phyloP scores from a whole-genome alignment of 2,888 invertebrate genomes.

The Sepioteuthis lessoniana region DNA sequence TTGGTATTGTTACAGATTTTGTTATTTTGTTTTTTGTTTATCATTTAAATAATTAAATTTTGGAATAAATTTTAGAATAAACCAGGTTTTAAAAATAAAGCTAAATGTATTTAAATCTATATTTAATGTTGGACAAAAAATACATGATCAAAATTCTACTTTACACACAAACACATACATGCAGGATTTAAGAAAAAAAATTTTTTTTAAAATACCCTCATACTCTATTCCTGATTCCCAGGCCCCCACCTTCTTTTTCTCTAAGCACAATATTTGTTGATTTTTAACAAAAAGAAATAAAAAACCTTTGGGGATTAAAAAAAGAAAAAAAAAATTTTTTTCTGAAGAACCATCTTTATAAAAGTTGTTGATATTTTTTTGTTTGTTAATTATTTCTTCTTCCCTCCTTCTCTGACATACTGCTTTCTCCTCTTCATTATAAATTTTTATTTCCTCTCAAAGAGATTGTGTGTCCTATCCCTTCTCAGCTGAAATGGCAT shows the following conservation, averaged over 20 bases:
- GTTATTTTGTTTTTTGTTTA: too few species aligned
- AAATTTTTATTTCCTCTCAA: not conserved
- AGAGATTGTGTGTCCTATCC: not conserved
- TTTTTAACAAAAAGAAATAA: conserved; percentile 40
- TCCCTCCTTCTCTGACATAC: not conserved
- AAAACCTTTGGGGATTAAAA: not conserved
- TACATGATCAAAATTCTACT: not conserved
- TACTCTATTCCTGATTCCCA: not conserved
- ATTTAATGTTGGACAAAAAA: too few species aligned
- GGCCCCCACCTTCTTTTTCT: not conserved
- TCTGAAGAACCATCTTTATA: not conserved
- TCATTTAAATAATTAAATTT: too few species aligned
- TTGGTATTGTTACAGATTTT: too few species aligned
- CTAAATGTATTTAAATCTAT: too few species aligned
- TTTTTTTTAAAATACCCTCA: not conserved
- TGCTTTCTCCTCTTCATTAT: not conserved
- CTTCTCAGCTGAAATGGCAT: not conserved
- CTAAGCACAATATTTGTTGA: conserved; percentile 47
- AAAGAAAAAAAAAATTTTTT: not conserved
- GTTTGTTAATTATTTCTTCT: not conserved
- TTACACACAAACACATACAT: not conserved
- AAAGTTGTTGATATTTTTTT: conserved; percentile 37
- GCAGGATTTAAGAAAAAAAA: not conserved
- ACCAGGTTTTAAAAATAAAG: too few species aligned
- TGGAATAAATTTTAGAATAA: too few species aligned